A percentile compares a stretch with the other conserved stretches of the same genome.
Conservation (phyloP, 2,113 vertebrate genomes). For the Rutilus rutilus region DNA sequence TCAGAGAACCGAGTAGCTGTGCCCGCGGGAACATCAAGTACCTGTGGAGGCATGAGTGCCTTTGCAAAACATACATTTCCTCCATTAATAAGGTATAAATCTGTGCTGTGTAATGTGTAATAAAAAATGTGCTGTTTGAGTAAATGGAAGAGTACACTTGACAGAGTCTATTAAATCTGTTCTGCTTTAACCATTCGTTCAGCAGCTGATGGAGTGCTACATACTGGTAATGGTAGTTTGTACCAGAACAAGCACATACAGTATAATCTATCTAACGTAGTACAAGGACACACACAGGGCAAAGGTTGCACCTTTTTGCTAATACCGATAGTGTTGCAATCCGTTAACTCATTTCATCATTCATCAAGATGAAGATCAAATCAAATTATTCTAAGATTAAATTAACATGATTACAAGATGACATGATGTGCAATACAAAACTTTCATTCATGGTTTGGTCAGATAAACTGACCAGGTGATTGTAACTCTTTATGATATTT, state of each 20-base stretch:
- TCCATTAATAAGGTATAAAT: neutral
- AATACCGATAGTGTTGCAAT: slow-evolving; percentile 31
- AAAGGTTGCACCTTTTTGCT: slow-evolving; percentile 20
- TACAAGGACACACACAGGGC: slow-evolving; percentile 27
- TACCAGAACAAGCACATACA: neutral
- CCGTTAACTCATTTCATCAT: slow-evolving; percentile 8
- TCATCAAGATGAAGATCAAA: slow-evolving; percentile 34
- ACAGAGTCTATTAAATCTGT: neutral
- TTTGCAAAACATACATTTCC: slow-evolving; percentile 2
- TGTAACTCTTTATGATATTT: neutral
- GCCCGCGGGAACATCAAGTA: neutral
- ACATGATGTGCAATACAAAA: neutral
- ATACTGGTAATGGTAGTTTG: neutral
- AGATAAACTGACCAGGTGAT: neutral
- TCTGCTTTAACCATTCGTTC: neutral
- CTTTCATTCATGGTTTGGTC: neutral
- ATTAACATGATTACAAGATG: neutral
- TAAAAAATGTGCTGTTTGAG: neutral
- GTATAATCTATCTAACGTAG: neutral
- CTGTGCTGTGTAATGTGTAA: neutral
- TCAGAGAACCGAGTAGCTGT: neutral
- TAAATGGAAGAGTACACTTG: neutral
- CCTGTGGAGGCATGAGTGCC: neutral
- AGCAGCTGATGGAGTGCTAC: neutral
- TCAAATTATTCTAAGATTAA: slow-evolving; percentile 1